These are phyloP conservation scores for Pseudorhiza aurosa DNA, from an alignment of 30 jellyfish, hydroid and myxozoan genomes.

Conservation along the genomic window DNA sequence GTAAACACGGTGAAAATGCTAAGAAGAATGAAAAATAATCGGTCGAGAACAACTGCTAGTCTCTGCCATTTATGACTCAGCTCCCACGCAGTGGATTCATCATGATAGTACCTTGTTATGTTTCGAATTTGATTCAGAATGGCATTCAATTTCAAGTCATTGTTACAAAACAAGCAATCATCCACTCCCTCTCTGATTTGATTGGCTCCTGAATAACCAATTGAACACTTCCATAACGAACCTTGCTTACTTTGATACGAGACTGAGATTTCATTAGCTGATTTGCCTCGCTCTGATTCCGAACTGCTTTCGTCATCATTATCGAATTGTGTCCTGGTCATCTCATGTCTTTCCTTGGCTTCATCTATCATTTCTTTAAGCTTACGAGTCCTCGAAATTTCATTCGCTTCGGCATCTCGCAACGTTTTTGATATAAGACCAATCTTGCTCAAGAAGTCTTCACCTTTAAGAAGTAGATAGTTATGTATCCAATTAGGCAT, in stretches of 20 bases:
- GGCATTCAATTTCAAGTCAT: neutral
- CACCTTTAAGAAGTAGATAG: constrained; percentile 28
- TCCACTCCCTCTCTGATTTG: neutral
- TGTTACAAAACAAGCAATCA: neutral
- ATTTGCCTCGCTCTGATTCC: neutral
- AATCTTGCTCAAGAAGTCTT: constrained; percentile 12
- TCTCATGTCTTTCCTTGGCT: neutral
- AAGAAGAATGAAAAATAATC: constrained; percentile 33
- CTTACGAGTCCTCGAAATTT: neutral
- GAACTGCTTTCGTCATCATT: neutral
- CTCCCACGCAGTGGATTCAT: constrained; percentile 23
- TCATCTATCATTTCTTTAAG: neutral
- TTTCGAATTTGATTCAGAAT: constrained; percentile 20
- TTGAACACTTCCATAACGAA: neutral
- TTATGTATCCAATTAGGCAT: constrained; percentile 58
- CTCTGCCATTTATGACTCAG: constrained; percentile 50
- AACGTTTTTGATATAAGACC: constrained; percentile 26
- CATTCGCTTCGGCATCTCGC: constrained; percentile 2
- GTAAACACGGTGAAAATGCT: constrained; percentile 23
- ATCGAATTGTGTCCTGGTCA: neutral
- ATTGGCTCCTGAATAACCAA: neutral
- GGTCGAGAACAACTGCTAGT: constrained; percentile 63
- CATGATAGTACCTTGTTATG: constrained; percentile 10
- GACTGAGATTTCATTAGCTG: neutral
- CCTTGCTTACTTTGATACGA: neutral